Conservation (phyloP, 2,888 invertebrate genomes). For the Trichacis sp. region DNA sequence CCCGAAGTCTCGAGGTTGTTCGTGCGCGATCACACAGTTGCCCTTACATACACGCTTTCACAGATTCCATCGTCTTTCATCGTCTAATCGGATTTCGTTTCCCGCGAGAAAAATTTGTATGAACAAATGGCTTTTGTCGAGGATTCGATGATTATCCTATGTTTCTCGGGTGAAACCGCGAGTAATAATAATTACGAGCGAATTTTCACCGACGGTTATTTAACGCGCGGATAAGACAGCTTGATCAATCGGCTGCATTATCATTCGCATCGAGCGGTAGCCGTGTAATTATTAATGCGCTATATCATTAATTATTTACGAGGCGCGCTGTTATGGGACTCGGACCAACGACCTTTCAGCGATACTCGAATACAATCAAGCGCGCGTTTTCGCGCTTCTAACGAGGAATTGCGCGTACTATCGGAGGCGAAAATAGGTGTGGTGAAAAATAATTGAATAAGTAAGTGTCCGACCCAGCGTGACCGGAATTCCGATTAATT, state of each 20-base stretch:
- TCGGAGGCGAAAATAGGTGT: no score
- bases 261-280: conserved; percentile 7
- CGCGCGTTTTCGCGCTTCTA: no score
- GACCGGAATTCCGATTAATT: no score
- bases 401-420: no score
- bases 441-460: no score
- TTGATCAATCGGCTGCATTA: conserved; percentile 1
- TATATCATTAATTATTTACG: conserved; percentile 27
- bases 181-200: not conserved
- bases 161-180: not conserved
- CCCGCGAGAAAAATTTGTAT: no score
- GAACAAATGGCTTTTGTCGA: no score
- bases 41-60: not conserved
- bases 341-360: not conserved
- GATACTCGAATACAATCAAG: no score
- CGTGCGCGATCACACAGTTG: not conserved
- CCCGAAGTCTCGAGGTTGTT: not conserved
- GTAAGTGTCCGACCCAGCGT: no score
- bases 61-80: no score
- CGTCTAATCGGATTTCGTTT: no score
- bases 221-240: conserved; percentile 2
- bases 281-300: conserved; percentile 25
- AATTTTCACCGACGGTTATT: not conserved
- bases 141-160: not conserved
- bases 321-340: conserved; percentile 9